Percentiles rank a stretch among this genome's conserved stretches.
These are phyloP conservation scores for Sinocyclocheilus grahami DNA, from an alignment of 2,113 vertebrate species.

Conservation along the genomic window DNA sequence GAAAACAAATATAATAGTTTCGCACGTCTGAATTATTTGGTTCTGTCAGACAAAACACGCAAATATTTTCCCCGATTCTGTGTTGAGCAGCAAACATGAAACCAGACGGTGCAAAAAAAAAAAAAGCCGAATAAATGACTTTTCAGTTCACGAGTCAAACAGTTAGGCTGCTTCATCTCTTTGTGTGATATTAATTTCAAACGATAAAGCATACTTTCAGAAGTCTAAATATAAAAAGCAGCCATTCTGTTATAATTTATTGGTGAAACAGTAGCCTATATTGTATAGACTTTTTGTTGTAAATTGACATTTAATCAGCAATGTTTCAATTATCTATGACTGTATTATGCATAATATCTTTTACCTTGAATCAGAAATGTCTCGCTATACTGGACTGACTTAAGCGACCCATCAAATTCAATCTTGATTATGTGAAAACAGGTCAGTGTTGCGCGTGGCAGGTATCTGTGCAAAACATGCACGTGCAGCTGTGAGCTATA, in stretches of 20 bases:
- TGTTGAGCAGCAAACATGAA: slow-evolving; percentile 36
- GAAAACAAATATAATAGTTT: slow-evolving; percentile 91
- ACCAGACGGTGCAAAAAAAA: slow-evolving; percentile 24
- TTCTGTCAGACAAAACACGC: slow-evolving; percentile 89
- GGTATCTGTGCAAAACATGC: not conserved
- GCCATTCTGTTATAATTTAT: not conserved
- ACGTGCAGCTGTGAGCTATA: not conserved
- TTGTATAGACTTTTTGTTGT: not conserved
- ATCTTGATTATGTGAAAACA: not conserved
- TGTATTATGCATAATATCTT: not conserved
- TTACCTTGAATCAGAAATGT: not conserved
- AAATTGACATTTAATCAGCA: not conserved
- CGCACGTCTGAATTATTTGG: slow-evolving; percentile 91
- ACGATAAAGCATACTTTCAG: not conserved
- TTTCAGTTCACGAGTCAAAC: not conserved
- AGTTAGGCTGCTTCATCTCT: not conserved
- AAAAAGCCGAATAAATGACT: not conserved
- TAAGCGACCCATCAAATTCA: not conserved
- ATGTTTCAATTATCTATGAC: not conserved
- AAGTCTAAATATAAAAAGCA: not conserved
- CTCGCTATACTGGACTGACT: not conserved
- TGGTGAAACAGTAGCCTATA: not conserved
- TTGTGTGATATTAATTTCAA: not conserved
- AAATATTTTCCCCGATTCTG: slow-evolving; percentile 59
- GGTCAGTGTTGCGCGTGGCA: slow-evolving; percentile 10